Percentiles rank a stretch among this genome's conserved stretches.
phyloP scores from a whole-genome alignment of 2,888 invertebrate species.

The Tridacna gigas region DNA sequence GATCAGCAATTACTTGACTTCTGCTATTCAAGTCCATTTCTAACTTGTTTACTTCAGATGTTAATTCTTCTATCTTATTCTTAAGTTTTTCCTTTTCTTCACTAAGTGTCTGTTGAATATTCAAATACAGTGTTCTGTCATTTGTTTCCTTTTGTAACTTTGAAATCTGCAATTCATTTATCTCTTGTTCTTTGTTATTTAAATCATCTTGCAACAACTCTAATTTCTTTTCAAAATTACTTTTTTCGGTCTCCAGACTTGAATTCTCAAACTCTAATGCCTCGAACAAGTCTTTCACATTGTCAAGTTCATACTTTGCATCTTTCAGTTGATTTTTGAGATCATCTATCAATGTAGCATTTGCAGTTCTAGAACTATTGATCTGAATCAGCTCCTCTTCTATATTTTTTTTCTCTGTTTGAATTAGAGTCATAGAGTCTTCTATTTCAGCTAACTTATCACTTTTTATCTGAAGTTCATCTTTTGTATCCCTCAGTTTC shows the following conservation, averaged over 20 bases:
- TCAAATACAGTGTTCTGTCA: neutral
- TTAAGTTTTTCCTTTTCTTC: slow-evolving; percentile 31
- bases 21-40: slow-evolving; percentile 51
- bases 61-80: slow-evolving; percentile 46
- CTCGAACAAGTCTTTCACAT: slow-evolving; percentile 75
- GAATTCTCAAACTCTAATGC: slow-evolving; percentile 73
- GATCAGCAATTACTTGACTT: slow-evolving; percentile 33
- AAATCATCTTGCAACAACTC: neutral
- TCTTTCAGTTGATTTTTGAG: slow-evolving; percentile 52
- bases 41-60: slow-evolving; percentile 53
- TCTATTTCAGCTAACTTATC: slow-evolving; percentile 37
- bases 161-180: neutral
- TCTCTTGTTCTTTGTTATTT: neutral
- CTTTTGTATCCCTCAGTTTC: slow-evolving; percentile 4
- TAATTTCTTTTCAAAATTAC: slow-evolving; percentile 33
- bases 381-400: slow-evolving; percentile 33
- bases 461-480: neutral
- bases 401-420: slow-evolving; percentile 36
- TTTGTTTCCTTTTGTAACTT: neutral
- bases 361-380: slow-evolving; percentile 2
- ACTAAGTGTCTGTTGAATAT: slow-evolving; percentile 26
- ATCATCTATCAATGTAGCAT: slow-evolving; percentile 25
- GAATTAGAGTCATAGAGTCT: slow-evolving; percentile 29
- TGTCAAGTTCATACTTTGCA: slow-evolving; percentile 62
- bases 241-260: slow-evolving; percentile 66